Evolutionary conservation across 2,888 invertebrate species (phyloP).

Genomic region (Criorhina ranunculi): DNA sequence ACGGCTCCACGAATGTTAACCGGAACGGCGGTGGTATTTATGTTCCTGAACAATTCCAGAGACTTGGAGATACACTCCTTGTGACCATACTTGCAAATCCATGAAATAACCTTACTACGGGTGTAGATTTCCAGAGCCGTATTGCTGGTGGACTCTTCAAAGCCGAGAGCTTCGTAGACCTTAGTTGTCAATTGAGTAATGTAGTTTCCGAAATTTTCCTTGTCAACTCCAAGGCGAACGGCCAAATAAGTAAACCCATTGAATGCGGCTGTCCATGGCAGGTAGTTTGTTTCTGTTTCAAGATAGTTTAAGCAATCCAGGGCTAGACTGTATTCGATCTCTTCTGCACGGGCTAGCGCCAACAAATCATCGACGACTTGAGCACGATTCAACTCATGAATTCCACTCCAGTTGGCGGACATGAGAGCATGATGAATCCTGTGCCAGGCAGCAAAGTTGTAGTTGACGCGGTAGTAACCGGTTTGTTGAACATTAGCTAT

Average conservation of each 20-base stretch:
- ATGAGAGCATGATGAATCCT: constrained; percentile 78
- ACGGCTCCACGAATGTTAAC: constrained; percentile 65
- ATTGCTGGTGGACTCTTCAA: constrained; percentile 83
- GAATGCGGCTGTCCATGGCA: constrained; percentile 90
- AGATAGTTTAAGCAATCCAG: constrained; percentile 89
- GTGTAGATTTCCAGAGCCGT: constrained; percentile 86
- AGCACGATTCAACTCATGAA: constrained; percentile 87
- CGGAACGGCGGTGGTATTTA: constrained; percentile 38
- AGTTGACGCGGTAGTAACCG: constrained; percentile 88
- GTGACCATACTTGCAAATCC: constrained; percentile 87
- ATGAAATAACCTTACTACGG: constrained; percentile 86
- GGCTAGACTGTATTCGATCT: constrained; percentile 85
- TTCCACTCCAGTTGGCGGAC: constrained; percentile 77
- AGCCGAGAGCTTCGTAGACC: constrained; percentile 85
- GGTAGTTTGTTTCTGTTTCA: constrained; percentile 87
- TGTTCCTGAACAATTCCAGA: constrained; percentile 50
- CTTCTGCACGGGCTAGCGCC: constrained; percentile 86
- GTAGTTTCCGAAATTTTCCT: constrained; percentile 79
- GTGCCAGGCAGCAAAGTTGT: constrained; percentile 88
- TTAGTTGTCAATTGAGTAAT: constrained; percentile 84
- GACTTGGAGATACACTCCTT: constrained; percentile 86
- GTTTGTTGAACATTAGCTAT: constrained; percentile 82
- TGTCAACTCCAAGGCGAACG: constrained; percentile 55
- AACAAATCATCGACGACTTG: constrained; percentile 90
- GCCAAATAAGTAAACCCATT: constrained; percentile 81